These are phyloP conservation scores for Platichthys flesus DNA, from an alignment of 2,113 vertebrate species.

Conservation along the genomic window DNA sequence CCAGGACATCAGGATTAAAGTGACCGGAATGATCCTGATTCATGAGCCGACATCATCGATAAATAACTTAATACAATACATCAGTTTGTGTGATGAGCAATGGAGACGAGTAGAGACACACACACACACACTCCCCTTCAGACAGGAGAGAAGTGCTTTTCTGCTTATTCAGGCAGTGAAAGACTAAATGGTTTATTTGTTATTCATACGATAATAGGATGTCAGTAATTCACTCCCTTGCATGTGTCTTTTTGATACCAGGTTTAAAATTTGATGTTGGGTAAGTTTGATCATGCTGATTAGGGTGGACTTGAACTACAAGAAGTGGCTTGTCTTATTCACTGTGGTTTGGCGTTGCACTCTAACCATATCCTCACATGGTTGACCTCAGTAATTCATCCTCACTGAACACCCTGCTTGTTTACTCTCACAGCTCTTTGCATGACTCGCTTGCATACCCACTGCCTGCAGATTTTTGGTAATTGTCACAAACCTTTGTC, in stretches of 20 bases:
- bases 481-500: constrained; percentile 20
- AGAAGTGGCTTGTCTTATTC: constrained; percentile 21
- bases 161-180: no score
- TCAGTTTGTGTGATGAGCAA: no score
- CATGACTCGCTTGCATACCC: constrained; percentile 65
- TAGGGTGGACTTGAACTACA: not conserved
- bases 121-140: no score
- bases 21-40: no score
- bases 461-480: constrained; percentile 34
- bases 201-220: no score
- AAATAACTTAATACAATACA: no score
- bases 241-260: constrained; percentile 44
- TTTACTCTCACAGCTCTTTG: constrained; percentile 61
- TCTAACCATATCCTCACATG: constrained; percentile 35
- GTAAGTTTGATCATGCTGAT: constrained; percentile 41
- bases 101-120: no score
- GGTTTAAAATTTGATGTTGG: constrained; percentile 44
- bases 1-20: no score
- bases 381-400: constrained; percentile 30
- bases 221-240: constrained; percentile 9
- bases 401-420: constrained; percentile 44
- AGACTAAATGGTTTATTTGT: no score
- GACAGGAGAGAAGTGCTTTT: no score
- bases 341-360: constrained; percentile 58
- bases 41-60: no score